Evolutionary conservation across 2,113 vertebrate species (phyloP).

Genomic region (Halcyon malimbica): DNA sequence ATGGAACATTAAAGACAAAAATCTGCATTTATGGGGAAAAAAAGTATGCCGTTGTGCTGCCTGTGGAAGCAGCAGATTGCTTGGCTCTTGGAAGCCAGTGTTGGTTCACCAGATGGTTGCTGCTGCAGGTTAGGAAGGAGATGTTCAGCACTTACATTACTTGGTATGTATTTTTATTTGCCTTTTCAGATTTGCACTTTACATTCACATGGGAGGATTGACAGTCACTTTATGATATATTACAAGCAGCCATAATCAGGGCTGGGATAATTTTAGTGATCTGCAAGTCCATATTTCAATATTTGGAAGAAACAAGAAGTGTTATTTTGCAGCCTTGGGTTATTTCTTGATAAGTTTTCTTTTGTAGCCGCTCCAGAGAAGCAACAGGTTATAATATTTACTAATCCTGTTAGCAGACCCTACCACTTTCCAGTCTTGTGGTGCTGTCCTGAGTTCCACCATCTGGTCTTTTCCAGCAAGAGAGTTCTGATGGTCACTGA

Average conservation of each 20-base stretch:
- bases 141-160: background rate
- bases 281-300: background rate
- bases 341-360: slow-evolving; percentile 1
- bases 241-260: background rate
- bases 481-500: background rate
- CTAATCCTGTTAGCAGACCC: background rate
- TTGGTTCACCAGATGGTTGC: background rate
- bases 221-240: background rate
- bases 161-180: slow-evolving; percentile 39
- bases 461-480: background rate
- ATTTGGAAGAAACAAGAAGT: background rate
- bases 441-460: background rate
- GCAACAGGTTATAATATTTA: background rate
- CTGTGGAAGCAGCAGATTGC: background rate
- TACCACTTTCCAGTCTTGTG: background rate
- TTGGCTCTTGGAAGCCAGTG: background rate
- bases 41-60: accelerated
- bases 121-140: background rate
- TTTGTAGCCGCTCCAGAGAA: background rate
- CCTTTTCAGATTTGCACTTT: slow-evolving; percentile 30
- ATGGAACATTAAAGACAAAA: background rate
- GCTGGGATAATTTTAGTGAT: background rate
- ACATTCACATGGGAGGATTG: background rate
- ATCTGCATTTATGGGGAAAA: background rate
- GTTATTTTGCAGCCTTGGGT: background rate